These are phyloP conservation scores for Baccha elongata DNA, from an alignment of 2,888 invertebrate species.

Conservation along the genomic window DNA sequence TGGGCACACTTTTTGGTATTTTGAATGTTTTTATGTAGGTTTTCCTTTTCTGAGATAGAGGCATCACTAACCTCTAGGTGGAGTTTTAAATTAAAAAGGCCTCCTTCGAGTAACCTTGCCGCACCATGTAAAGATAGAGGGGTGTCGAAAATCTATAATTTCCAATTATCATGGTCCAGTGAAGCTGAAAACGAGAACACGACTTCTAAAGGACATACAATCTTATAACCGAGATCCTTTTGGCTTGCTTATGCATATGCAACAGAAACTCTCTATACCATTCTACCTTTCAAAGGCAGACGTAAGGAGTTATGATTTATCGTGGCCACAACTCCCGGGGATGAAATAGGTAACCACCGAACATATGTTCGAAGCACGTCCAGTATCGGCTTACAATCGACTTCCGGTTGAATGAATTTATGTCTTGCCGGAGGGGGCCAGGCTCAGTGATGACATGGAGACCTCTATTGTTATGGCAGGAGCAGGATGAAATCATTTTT, in stretches of 20 bases:
- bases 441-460: slow-evolving; percentile 37
- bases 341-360: slow-evolving; percentile 30
- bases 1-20: slow-evolving; percentile 28
- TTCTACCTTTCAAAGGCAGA: slow-evolving; percentile 29
- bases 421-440: slow-evolving; percentile 12
- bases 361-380: slow-evolving; percentile 45
- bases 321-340: slow-evolving; percentile 43
- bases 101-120: not conserved
- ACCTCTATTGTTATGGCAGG: slow-evolving; percentile 17
- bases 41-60: not conserved
- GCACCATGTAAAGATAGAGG: not conserved
- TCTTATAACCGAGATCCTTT: slow-evolving; percentile 23
- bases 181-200: slow-evolving; percentile 76
- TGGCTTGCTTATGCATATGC: slow-evolving; percentile 52
- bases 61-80: not conserved
- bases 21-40: slow-evolving; percentile 25
- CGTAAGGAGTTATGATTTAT: slow-evolving; percentile 66
- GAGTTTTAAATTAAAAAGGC: slow-evolving; percentile 12
- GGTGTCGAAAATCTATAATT: slow-evolving; percentile 59
- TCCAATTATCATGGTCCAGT: slow-evolving; percentile 78
- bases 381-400: slow-evolving; percentile 52
- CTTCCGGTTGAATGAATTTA: slow-evolving; percentile 60
- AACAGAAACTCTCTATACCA: not conserved
- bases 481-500: slow-evolving; percentile 37
- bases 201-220: slow-evolving; percentile 26